phyloP scores from a whole-genome alignment of 2,113 vertebrate genomes.

The Pontoporia blainvillei region DNA sequence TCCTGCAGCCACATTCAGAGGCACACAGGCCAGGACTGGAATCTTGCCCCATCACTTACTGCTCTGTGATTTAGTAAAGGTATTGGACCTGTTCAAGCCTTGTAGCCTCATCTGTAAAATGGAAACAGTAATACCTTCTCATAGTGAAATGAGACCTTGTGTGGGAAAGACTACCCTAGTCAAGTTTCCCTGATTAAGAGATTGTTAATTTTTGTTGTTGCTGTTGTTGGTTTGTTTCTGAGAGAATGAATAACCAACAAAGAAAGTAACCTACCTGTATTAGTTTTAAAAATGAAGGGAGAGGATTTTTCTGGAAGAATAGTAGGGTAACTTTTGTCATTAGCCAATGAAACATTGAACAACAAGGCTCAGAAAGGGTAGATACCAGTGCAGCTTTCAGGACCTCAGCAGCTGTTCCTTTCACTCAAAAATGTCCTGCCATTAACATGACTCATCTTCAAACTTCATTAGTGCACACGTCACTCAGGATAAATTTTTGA shows the following conservation, averaged over 20 bases:
- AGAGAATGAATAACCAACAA: background rate
- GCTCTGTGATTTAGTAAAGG: background rate
- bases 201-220: background rate
- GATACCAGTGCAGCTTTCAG: background rate
- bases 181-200: background rate
- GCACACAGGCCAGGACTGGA: background rate
- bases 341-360: background rate
- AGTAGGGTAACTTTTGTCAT: background rate
- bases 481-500: background rate
- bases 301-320: background rate
- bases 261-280: background rate
- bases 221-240: background rate
- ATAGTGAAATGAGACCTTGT: background rate
- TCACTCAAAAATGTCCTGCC: slow-evolving; percentile 29
- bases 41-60: background rate
- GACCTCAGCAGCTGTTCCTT: slow-evolving; percentile 27
- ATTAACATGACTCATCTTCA: slow-evolving; percentile 37
- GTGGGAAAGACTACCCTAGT: background rate
- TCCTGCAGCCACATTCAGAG: background rate
- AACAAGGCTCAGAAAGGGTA: background rate
- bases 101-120: background rate
- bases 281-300: background rate
- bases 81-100: background rate
- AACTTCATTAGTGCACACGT: background rate
- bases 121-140: background rate